These are phyloP conservation scores for Podiceps cristatus DNA, from an alignment of 2,113 vertebrate genomes.

Conservation along the genomic window DNA sequence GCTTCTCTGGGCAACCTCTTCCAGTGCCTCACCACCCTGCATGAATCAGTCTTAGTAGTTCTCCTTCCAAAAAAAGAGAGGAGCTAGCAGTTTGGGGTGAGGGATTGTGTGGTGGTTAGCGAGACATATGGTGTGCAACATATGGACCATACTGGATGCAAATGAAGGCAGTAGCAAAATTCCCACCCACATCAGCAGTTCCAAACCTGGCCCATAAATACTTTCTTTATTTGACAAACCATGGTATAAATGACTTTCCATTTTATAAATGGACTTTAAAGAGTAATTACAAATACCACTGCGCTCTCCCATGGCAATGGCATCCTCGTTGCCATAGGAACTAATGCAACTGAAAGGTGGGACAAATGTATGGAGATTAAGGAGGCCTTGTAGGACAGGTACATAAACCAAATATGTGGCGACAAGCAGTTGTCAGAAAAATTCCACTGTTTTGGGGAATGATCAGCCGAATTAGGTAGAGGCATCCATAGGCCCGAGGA, in stretches of 20 bases:
- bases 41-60: background rate
- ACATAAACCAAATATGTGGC: background rate
- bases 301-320: background rate
- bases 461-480: background rate
- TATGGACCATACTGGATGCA: conserved; percentile 50
- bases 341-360: background rate
- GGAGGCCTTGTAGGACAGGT: background rate
- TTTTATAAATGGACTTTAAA: background rate
- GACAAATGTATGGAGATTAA: background rate
- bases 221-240: conserved; percentile 37
- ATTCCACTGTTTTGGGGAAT: background rate
- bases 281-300: background rate
- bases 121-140: conserved; percentile 38
- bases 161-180: conserved; percentile 37
- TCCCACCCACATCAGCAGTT: conserved; percentile 40
- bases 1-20: too few species aligned
- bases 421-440: background rate
- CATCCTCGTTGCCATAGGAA: background rate
- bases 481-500: background rate
- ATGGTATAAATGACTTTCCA: background rate
- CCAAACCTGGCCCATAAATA: background rate
- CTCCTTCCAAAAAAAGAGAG: background rate
- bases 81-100: conserved; percentile 40
- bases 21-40: too few species aligned
- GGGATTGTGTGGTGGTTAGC: conserved; percentile 51